Conservation (phyloP, 2,113 vertebrate species). For the Actinemys pallida region DNA sequence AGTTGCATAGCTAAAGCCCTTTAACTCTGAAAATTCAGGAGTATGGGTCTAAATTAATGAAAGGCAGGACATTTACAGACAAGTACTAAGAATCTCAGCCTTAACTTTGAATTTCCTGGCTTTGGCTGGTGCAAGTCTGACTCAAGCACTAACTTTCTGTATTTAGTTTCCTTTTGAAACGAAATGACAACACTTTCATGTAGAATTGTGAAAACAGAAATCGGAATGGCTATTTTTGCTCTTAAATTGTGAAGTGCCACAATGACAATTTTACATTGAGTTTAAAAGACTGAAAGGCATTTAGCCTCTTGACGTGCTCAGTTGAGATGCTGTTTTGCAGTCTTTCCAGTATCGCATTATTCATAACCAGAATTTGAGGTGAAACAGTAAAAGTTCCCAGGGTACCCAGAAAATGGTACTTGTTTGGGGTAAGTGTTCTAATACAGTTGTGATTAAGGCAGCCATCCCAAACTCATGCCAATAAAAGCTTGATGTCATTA, state of each 20-base stretch:
- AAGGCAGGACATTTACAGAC: conserved; percentile 71
- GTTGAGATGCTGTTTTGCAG: neutral
- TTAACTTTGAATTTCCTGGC: conserved; percentile 64
- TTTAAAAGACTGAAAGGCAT: conserved; percentile 18
- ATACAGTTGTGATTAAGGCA: neutral
- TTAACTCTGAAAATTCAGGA: conserved; percentile 8
- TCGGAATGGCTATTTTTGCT: conserved; percentile 30
- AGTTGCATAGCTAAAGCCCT: conserved; percentile 6
- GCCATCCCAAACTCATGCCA: too few relatives aligned
- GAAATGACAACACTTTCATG: conserved; percentile 37
- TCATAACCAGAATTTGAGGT: neutral
- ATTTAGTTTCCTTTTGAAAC: conserved; percentile 58
- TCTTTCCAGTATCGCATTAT: neutral
- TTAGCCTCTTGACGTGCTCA: neutral
- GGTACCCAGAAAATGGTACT: neutral
- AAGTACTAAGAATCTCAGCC: conserved; percentile 60
- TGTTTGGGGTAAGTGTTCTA: neutral
- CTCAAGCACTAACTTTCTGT: conserved; percentile 40
- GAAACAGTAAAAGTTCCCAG: neutral
- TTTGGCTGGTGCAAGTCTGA: conserved; percentile 67
- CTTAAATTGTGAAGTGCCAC: neutral
- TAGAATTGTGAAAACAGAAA: conserved; percentile 53
- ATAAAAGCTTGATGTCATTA: neutral
- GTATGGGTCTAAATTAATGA: conserved; percentile 35
- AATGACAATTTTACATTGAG: conserved; percentile 18